Evolutionary conservation across 2,797 vertebrate genomes (phyloP).

Genomic region (Phyllotis vaccarum): DNA sequence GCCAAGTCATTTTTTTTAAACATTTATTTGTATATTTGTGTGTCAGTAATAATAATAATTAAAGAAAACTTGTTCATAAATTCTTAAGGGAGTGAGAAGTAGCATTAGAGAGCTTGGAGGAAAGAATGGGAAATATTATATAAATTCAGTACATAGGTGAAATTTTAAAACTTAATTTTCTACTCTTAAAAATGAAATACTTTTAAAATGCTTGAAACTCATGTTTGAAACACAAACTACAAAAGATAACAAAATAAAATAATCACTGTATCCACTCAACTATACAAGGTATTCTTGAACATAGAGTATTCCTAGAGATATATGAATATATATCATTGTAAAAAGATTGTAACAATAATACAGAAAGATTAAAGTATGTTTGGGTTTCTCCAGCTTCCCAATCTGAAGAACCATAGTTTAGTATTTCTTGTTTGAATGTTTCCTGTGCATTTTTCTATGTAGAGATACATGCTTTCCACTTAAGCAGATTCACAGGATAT

Average conservation of each 20-base stretch:
- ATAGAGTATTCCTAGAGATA: conserved; percentile 23
- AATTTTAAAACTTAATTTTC: neutral
- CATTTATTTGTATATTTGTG: neutral
- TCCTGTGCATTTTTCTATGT: neutral
- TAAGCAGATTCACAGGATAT: neutral
- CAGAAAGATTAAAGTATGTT: conserved; percentile 26
- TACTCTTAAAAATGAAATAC: neutral
- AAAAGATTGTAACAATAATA: conserved; percentile 35
- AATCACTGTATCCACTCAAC: conserved; percentile 41
- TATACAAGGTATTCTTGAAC: conserved; percentile 20
- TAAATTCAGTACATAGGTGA: neutral
- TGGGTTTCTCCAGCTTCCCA: neutral
- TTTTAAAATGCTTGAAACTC: conserved; percentile 35
- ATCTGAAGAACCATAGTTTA: conserved; percentile 33
- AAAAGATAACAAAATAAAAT: conserved; percentile 55
- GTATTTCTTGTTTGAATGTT: neutral
- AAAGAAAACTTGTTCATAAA: neutral
- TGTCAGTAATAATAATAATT: neutral
- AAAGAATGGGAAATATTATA: neutral
- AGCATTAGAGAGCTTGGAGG: neutral
- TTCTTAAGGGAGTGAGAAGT: neutral
- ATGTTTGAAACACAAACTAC: conserved; percentile 24
- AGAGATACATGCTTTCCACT: neutral
- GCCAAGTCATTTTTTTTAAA: neutral
- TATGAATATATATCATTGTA: conserved; percentile 13